Conservation (phyloP, 2,113 vertebrate species). For the Sebastes schlegelii region DNA sequence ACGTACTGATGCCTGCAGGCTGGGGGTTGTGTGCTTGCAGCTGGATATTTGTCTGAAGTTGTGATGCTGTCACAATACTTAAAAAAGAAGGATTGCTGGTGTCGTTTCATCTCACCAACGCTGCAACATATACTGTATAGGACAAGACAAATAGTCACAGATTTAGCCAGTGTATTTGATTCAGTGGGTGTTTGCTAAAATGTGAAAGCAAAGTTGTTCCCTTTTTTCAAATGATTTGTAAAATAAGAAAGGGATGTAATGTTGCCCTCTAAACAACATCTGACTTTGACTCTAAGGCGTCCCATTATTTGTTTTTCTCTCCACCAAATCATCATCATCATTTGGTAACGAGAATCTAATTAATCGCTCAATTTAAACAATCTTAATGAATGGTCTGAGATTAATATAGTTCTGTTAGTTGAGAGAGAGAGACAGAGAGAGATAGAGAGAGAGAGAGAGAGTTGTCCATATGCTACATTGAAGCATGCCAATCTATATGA, state of each 20-base stretch:
- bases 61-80: not conserved
- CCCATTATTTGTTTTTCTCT: not conserved
- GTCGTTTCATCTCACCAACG: not conserved
- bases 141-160: not conserved
- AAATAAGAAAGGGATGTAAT: not conserved
- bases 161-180: not conserved
- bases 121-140: not conserved
- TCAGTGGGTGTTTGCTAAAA: not conserved
- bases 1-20: not conserved
- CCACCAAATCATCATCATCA: not conserved
- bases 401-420: slow-evolving; percentile 33
- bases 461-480: not conserved
- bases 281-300: not conserved
- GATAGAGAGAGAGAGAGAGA: slow-evolving; percentile 32
- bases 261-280: not conserved
- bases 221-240: not conserved
- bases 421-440: slow-evolving; percentile 32
- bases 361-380: not conserved
- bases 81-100: not conserved
- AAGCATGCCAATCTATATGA: slow-evolving; percentile 44
- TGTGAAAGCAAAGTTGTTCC: not conserved
- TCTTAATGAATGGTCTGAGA: slow-evolving; percentile 17
- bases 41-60: slow-evolving; percentile 37
- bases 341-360: slow-evolving; percentile 17
- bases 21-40: not conserved